Base-by-base conservation (phyloP, 2,888 invertebrate genomes). In the Megastigmus dorsalis region DNA sequence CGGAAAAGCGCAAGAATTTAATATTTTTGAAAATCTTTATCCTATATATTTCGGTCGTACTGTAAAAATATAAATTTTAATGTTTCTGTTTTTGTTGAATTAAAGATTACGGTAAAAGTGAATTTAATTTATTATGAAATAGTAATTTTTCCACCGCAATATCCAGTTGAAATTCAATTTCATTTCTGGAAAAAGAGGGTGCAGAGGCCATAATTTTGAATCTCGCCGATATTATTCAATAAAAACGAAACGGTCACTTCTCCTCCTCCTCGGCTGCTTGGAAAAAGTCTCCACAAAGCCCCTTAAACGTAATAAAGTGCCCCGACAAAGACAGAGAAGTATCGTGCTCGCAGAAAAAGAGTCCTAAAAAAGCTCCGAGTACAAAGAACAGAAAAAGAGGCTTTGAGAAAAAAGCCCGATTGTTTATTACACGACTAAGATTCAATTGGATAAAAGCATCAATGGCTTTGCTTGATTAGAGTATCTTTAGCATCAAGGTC, bases 281-380 rank as follows among this genome's bases (percentile, higher is more conserved):
- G 15, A 28, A 65, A 70, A 62, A 62, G 62, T 54, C 50, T n/a
- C 50, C 33, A 15, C 18, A 55, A 70, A 70, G 62, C 62, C 54
- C 43, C 70, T 70, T 70, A 70, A 63, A 45, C 45, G 55, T 70
- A 70, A 70, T 63, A 70, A 62, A 70, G 54, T 62, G 23, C 38
- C 54, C 54, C 26, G 54, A 43, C 15, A 33, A 43, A 54, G 36
- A 52, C n/a, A 69, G 52, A 52, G 43, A 70, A 60, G 62, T 54
- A 54, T 60, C 38, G 69, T 33, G 18, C 18, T 36, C 38, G 28
- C 0, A 38, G 30, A 59, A 55, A 30, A 67, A 45, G 18, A 20
- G 9, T 20, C 30, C 52, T 52, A 28, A 60, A 57, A n/a, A 57
- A 62, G 41, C n/a, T 26, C 30, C 3, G 20, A 20, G 20, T 10